Base-by-base conservation (phyloP, 2,113 vertebrate genomes). In the Sitta europaea region DNA sequence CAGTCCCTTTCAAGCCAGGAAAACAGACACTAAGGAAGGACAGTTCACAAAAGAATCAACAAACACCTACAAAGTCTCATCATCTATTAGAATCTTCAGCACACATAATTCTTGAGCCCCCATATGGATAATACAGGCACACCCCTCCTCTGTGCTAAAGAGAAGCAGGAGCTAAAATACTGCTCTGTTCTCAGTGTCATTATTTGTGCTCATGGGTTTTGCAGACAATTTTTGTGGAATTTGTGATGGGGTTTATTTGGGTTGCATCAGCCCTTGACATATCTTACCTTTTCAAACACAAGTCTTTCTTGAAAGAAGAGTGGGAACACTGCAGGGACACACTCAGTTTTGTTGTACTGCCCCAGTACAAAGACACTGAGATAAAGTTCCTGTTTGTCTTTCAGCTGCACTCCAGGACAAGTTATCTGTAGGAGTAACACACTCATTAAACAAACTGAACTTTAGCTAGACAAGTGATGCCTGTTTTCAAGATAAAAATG, bases 211-310 rank as follows among this genome's bases (percentile, higher is more conserved):
- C 72, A 55, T n/a, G 58, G 54, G 42, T 75, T 88, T 73, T 82
- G 71, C 74, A 51, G 43, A 14, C 19, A 43, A 43, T 54, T 73
- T 88, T 66, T 83, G 62, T 48, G 23, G 25, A 58, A 58, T 83
- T 54, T 77, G 50, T 55, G 33, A 86, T 67, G 31, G 50, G 24
- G 50, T 88, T 86, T 91, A 43, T 77, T 88, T 88, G 72, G 51
- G 51, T 55, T 58, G 21, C 33, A 48, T 77, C 42, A 76, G 88
- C 42, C 72, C 33, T 88, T 81, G 57, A 86, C 71, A 80, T 73
- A 71, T 85, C 98, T 97, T 92, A 99, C 99, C 99, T 99, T 99
- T 94, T 98, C 98, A 98, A 99, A 99, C n/a, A 97, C 92, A 97
- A 99, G 98, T 94, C 97, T 98, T 95, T 99, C 98, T 85, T 98